Percentiles rank a stretch among this genome's conserved stretches.
phyloP scores from a whole-genome alignment of 2,888 invertebrate genomes.

The Acrobasis repandana region DNA sequence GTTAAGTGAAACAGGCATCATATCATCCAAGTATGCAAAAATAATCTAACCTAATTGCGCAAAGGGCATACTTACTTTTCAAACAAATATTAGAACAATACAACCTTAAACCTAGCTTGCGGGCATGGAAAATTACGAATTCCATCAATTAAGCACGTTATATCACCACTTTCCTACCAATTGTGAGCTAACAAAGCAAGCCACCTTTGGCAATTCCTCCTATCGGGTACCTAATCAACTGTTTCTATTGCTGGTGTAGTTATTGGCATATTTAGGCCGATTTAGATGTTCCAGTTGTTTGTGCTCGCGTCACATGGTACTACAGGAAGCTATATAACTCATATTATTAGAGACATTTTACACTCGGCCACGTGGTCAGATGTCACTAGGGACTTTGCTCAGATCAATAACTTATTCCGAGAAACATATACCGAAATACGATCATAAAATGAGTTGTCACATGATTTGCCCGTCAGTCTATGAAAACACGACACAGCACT shows the following conservation, averaged over 20 bases:
- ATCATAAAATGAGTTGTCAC: too few species aligned
- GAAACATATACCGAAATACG: too few species aligned
- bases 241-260: slow-evolving; percentile 9
- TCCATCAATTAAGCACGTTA: background rate
- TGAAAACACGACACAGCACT: too few species aligned
- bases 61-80: background rate
- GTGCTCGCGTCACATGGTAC: too few species aligned
- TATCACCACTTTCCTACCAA: slow-evolving; percentile 9
- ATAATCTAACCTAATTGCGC: background rate
- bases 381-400: too few species aligned
- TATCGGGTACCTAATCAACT: slow-evolving; percentile 19
- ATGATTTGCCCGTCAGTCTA: too few species aligned
- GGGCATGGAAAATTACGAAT: background rate
- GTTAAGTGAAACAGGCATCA: background rate
- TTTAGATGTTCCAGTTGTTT: too few species aligned
- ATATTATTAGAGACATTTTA: too few species aligned
- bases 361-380: too few species aligned
- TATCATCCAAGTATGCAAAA: background rate
- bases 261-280: slow-evolving; percentile 12
- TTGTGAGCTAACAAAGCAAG: background rate
- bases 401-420: too few species aligned
- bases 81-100: background rate
- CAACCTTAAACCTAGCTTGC: background rate
- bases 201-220: slow-evolving; percentile 14
- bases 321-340: too few species aligned